Base-by-base conservation (phyloP, 2,113 vertebrate genomes). In the Alexandromys fortis region DNA sequence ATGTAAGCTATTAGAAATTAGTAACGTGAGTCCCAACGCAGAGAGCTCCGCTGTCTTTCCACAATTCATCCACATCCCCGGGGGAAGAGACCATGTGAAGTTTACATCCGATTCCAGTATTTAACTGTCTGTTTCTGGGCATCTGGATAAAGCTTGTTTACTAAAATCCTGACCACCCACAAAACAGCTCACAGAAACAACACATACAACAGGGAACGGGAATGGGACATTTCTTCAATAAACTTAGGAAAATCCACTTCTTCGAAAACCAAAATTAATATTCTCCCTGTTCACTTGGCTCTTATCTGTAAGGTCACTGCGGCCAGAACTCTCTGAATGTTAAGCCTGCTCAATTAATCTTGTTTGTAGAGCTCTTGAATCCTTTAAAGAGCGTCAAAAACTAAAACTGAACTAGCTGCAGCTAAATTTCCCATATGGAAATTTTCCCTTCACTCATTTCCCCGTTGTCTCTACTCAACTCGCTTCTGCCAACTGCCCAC, bases 271-370 rank as follows among this genome's bases (percentile, higher is more conserved):
- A 95, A 79, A 93, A 97, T 96, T 95, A 96, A 94, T 96, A 90
- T 97, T 97, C 63, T 7, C 88, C 78, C 17, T 82, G 61, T 92
- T 96, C 79, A 96, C 83, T 38, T 94, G 83, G 91, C 79, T 87
- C 63, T 83, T 67, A 61, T 95, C 22, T 2, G 58, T 94, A 96
- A 97, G 92, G 96, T 98, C 95, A 96, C 68, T 81, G 79, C 78
- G 97, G 67, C 52, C 52, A 45, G 72, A 92, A 33, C 72, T 96
- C 33, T 96, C 33, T 96, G 92, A 97, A 94, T 75, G 65, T 86
- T 81, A 95, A 97, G 95, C 70, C 76, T 93, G 94, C 90, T 97
- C 96, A 97, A 96, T 98, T 98, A 97, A 98, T 95, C 79, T 90
- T 96, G 45, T 94, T 97, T 98, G 79, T 86, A 95, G 70, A 98